Conservation (phyloP, 2,888 invertebrate genomes). For the Drosophila mulleri region DNA sequence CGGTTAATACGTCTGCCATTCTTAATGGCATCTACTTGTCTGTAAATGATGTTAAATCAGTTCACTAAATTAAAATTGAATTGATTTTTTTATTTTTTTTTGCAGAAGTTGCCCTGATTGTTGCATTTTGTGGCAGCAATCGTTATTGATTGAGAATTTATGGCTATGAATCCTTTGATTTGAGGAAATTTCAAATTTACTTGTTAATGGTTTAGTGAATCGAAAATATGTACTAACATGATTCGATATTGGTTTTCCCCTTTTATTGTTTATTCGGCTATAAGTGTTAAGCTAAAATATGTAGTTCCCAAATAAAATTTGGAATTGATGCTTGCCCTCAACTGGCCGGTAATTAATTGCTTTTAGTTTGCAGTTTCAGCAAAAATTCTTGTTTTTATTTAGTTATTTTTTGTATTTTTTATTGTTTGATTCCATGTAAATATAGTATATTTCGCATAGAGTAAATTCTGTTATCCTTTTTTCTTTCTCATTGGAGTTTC, state of each 20-base stretch:
- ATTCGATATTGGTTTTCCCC: not conserved
- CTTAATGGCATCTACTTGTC: not conserved
- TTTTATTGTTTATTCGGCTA: not conserved
- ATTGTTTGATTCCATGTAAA: too few relatives aligned
- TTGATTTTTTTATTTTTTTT: constrained; percentile 2
- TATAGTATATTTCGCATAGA: too few relatives aligned
- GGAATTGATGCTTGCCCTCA: not conserved
- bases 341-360: too few relatives aligned
- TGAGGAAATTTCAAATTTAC: not conserved
- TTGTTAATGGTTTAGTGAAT: not conserved
- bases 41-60: not conserved
- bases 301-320: not conserved
- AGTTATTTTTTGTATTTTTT: too few relatives aligned
- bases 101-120: not conserved
- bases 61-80: not conserved
- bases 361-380: too few relatives aligned
- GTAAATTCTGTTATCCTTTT: too few relatives aligned
- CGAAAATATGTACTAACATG: not conserved
- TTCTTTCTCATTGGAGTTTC: too few relatives aligned
- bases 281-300: not conserved
- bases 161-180: not conserved
- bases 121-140: not conserved
- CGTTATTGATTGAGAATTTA: not conserved
- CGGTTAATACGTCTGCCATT: not conserved
- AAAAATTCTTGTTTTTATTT: too few relatives aligned